These are phyloP conservation scores for Melinaea marsaeus DNA, from an alignment of 2,888 invertebrate species.

Conservation along the genomic window DNA sequence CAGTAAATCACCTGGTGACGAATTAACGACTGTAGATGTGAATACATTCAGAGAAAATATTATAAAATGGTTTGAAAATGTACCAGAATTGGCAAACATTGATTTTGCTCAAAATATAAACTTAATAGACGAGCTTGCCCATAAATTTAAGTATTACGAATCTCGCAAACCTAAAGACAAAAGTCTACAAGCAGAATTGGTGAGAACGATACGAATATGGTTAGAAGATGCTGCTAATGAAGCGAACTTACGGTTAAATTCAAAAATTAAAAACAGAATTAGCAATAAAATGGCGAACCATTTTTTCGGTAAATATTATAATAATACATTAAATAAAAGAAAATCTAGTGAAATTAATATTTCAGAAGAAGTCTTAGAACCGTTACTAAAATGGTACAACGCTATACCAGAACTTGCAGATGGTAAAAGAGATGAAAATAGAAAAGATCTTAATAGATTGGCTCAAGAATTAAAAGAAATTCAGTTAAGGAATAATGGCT, in stretches of 20 bases:
- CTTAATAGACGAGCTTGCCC: constrained; percentile 8
- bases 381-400: constrained; percentile 18
- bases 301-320: constrained; percentile 9
- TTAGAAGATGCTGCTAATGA: constrained; percentile 12
- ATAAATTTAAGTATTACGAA: constrained; percentile 9
- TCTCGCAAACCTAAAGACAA: not conserved
- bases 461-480: constrained; percentile 16
- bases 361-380: constrained; percentile 2
- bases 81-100: constrained; percentile 15
- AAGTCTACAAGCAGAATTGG: constrained; percentile 4
- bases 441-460: constrained; percentile 9
- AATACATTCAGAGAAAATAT: constrained; percentile 9
- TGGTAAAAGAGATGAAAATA: constrained; percentile 8
- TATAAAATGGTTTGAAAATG: constrained; percentile 8
- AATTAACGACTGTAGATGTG: not conserved
- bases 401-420: constrained; percentile 18
- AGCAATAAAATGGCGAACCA: constrained; percentile 12
- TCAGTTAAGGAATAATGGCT: constrained; percentile 7
- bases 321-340: not conserved
- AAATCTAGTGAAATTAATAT: not conserved
- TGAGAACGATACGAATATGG: constrained; percentile 12
- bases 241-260: constrained; percentile 7
- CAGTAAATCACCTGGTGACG: not conserved
- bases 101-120: not conserved
- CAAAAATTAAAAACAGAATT: constrained; percentile 13